Percentiles rank a stretch among this genome's conserved stretches.
Conservation (phyloP, 2,797 vertebrate genomes). For the Merluccius polli region DNA sequence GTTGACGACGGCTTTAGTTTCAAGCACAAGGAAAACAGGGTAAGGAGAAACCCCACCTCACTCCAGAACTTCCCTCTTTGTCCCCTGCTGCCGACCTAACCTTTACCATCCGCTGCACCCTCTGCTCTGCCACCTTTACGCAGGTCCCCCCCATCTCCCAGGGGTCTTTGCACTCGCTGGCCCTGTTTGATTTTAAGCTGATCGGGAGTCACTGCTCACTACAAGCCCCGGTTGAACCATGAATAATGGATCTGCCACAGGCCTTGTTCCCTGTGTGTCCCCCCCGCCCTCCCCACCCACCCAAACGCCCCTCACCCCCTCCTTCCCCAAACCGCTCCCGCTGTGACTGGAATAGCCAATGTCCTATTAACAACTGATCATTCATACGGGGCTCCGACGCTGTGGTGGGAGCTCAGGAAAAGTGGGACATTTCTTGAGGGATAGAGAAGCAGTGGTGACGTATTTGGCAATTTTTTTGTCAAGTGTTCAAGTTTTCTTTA, state of each 20-base stretch:
- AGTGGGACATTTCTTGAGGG: conserved; percentile 43
- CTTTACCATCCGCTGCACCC: conserved; percentile 7
- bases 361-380: conserved; percentile 76
- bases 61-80: neutral
- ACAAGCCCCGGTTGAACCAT: conserved; percentile 74
- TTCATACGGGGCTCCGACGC: conserved; percentile 60
- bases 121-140: conserved; percentile 41
- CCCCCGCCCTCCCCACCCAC: conserved; percentile 59
- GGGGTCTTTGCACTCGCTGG: conserved; percentile 60
- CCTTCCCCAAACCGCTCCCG: conserved; percentile 52
- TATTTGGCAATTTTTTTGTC: neutral
- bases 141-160: conserved; percentile 53
- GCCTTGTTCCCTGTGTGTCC: conserved; percentile 45
- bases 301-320: conserved; percentile 53
- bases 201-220: conserved; percentile 72
- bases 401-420: conserved; percentile 40
- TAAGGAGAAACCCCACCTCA: conserved; percentile 22
- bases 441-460: neutral
- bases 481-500: neutral
- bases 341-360: conserved; percentile 78
- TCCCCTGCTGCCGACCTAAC: neutral
- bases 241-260: conserved; percentile 77
- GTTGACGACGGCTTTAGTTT: conserved; percentile 33
- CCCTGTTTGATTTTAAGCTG: conserved; percentile 75
- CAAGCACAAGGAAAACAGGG: conserved; percentile 27